Base-by-base conservation (phyloP, 92 coral and sea anemone species). In the Parazoanthus darwini region DNA sequence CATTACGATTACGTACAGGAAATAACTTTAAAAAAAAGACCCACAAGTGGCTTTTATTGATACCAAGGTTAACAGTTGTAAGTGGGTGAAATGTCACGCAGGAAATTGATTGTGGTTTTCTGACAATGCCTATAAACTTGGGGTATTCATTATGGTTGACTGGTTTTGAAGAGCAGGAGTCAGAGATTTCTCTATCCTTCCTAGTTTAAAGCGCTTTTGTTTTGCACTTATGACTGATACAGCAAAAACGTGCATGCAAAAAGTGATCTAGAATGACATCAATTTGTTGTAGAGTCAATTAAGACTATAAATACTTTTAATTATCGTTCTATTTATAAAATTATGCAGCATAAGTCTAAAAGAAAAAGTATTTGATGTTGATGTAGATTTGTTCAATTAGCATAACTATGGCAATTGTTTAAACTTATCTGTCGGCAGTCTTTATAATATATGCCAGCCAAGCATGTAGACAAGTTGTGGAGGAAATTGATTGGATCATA, bases 101-200 rank as follows among this genome's bases (percentile, higher is more conserved):
- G 86, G 86, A 81, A 81, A 82, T 82, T 67, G 63, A 39, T 67
- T 82, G 86, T 44, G 86, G 86, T 39, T 82, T 82, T 1, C 70
- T 63, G 16, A 58, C 71, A 63, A 81, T 38, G 74, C 43, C 13
- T 42, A 5, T 9, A 23, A 39, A 66, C 2, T 79, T 39, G 42
- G 18, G 77, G 77, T 43, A 66, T 39, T 66, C 35, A 25, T 8
- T 66, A 39, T 66, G 63, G 86, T 23, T 39, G 63, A 66, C 58
- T 82, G 76, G 51, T 0, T 82, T 82, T 66, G 38, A 82, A 82
- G 86, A 39, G 51, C 51, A 38, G 29, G 5, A 67, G 25, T 16
- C 5, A 3, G 37, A 8, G 14, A 48, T 42, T 44, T 44, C 58
- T 50, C 6, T 46, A 11, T 54, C 18, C 18, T 54, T 54, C 25